Base-by-base conservation (phyloP, 2,113 vertebrate species). In the Phylloscopus trochilus region DNA sequence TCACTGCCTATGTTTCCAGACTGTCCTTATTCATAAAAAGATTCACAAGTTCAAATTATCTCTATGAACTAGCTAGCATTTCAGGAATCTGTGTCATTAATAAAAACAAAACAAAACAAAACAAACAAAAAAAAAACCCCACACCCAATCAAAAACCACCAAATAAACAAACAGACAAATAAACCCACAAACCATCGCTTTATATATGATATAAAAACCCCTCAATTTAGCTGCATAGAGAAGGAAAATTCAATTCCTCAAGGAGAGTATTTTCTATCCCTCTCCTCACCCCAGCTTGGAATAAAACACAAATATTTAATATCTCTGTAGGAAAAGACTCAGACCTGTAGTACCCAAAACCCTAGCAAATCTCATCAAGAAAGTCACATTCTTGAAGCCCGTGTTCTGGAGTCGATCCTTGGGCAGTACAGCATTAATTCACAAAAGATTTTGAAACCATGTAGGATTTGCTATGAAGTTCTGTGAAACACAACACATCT, bases 141-240 rank as follows among this genome's bases (percentile, higher is more conserved):
- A n/a, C n/a, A n/a, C n/a, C n/a, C n/a, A n/a, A n/a, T n/a, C n/a
- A n/a, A n/a, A n/a, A n/a, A n/a, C n/a, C n/a, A n/a, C n/a, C n/a
- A n/a, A n/a, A n/a, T n/a, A n/a, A n/a, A n/a, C n/a, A n/a, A n/a
- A n/a, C n/a, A n/a, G n/a, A n/a, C n/a, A n/a, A n/a, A n/a, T n/a
- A n/a, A n/a, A n/a, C n/a, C n/a, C n/a, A 39, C 37, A 39, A 39
- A 6, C 11, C 8, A 59, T 39, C 3, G 0, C 0, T 52, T 66
- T 60, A 13, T 30, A 63, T 31, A 10, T 53, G 5, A 44, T 18
- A n/a, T 30, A 43, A 52, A 85, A 37, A 43, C 2, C 3, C 2
- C 3, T 72, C 9, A 18, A 2, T 72, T 64, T 41, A 87, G 7
- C 6, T 64, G 12, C 24, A 44, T 1, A 69, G 31, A 80, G 23